These are phyloP conservation scores for Micrasema longulum DNA, from an alignment of 1,140 invertebrate species.

Conservation along the genomic window DNA sequence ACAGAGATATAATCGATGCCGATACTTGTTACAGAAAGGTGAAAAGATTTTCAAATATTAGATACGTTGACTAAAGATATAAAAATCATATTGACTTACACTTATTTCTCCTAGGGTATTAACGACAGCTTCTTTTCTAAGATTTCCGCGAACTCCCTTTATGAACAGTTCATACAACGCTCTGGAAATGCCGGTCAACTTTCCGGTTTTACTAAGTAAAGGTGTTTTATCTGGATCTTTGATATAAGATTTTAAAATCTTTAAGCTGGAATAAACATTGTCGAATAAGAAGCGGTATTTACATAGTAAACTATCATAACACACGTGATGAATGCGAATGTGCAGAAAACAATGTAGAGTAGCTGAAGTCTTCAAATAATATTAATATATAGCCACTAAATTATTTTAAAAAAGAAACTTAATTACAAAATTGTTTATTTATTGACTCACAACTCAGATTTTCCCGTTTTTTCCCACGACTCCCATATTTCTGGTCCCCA, in stretches of 20 bases:
- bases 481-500: conserved; percentile 63
- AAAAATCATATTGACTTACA: no score
- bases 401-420: no score
- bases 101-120: conserved; percentile 75
- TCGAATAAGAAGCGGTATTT: conserved; percentile 6
- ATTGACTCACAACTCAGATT: conserved; percentile 62
- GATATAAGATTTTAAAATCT: conserved; percentile 65
- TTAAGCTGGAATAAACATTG: conserved; percentile 66
- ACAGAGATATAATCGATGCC: not conserved
- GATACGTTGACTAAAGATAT: no score
- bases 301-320: conserved; percentile 27
- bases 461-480: conserved; percentile 65
- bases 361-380: no score
- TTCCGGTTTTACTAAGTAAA: conserved; percentile 67
- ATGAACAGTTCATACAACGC: conserved; percentile 74
- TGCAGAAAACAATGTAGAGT: no score
- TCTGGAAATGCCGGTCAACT: conserved; percentile 66
- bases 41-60: conserved; percentile 26
- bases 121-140: conserved; percentile 80
- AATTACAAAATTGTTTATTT: no score
- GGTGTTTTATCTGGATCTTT: conserved; percentile 70
- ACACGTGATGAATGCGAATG: conserved; percentile 45
- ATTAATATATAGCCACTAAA: no score
- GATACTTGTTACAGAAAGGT: conserved; percentile 9
- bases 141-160: conserved; percentile 74